phyloP scores from a whole-genome alignment of 2,113 vertebrate species.

The Protobothrops mucrosquamatus region DNA sequence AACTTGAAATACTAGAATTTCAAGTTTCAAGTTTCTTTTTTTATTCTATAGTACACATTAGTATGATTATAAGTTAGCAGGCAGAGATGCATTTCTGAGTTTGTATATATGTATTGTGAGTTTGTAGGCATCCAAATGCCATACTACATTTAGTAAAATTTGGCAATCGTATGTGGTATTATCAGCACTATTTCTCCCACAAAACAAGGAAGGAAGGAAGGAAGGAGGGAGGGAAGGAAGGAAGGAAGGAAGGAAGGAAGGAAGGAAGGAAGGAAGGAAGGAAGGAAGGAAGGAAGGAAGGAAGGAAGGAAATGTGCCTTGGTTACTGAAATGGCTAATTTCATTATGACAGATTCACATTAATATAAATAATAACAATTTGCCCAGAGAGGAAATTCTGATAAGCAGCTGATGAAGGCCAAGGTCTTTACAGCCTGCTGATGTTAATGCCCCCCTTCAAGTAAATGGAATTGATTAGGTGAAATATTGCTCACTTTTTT shows the following conservation, averaged over 20 bases:
- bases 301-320: not conserved
- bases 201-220: not conserved
- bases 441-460: constrained; percentile 35
- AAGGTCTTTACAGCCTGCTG: not conserved
- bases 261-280: not conserved
- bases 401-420: constrained; percentile 12
- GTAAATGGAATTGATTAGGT: constrained; percentile 28
- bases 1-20: not conserved
- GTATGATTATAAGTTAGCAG: not conserved
- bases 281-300: not conserved
- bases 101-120: not conserved
- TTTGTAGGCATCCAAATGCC: no score
- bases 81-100: not conserved
- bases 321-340: not conserved
- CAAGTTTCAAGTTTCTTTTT: not conserved
- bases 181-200: not conserved
- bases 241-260: no score
- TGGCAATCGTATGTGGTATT: not conserved
- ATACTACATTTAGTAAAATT: not conserved
- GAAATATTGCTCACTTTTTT: constrained; percentile 34
- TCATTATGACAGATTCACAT: constrained; percentile 21
- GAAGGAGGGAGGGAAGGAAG: no score
- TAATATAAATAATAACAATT: constrained; percentile 2
- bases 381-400: not conserved
- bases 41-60: not conserved